A percentile compares a stretch with the other conserved stretches of the same genome.
These are phyloP conservation scores for Eilema sororculum DNA, from an alignment of 2,888 invertebrate genomes.

Conservation along the genomic window DNA sequence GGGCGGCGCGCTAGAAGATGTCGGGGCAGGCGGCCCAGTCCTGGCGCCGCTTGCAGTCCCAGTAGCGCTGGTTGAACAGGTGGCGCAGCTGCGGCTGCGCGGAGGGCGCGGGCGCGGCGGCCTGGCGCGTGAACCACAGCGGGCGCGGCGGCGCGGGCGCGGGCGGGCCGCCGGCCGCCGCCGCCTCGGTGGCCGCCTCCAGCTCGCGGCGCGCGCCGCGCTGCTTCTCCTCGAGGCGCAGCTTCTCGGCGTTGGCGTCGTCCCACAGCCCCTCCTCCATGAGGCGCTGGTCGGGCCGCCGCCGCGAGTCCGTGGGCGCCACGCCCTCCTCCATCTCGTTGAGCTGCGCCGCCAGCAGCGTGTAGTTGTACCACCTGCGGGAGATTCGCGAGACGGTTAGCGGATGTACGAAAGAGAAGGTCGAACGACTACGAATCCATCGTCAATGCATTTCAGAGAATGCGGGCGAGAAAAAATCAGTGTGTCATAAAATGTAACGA, in stretches of 20 bases:
- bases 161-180: slow-evolving; percentile 88
- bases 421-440: not conserved
- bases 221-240: slow-evolving; percentile 97
- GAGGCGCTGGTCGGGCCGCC: slow-evolving; percentile 97
- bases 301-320: slow-evolving; percentile 97
- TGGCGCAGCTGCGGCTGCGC: slow-evolving; percentile 88
- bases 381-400: not conserved
- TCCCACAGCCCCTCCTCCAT: slow-evolving; percentile 99
- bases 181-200: slow-evolving; percentile 93
- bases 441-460: not conserved
- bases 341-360: slow-evolving; percentile 97
- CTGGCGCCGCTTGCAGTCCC: slow-evolving; percentile 95
- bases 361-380: slow-evolving; percentile 93
- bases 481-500: no score
- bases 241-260: slow-evolving; percentile 94
- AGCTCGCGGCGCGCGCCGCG: slow-evolving; percentile 91
- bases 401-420: not conserved
- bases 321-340: slow-evolving; percentile 97
- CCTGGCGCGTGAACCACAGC: slow-evolving; percentile 96
- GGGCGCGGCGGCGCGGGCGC: slow-evolving; percentile 91
- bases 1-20: slow-evolving; percentile 89
- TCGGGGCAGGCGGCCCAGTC: slow-evolving; percentile 97
- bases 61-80: slow-evolving; percentile 95
- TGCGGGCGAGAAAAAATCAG: no score
- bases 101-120: slow-evolving; percentile 88